phyloP scores from a whole-genome alignment of 2,113 vertebrate species.

The Tinamus guttatus region DNA sequence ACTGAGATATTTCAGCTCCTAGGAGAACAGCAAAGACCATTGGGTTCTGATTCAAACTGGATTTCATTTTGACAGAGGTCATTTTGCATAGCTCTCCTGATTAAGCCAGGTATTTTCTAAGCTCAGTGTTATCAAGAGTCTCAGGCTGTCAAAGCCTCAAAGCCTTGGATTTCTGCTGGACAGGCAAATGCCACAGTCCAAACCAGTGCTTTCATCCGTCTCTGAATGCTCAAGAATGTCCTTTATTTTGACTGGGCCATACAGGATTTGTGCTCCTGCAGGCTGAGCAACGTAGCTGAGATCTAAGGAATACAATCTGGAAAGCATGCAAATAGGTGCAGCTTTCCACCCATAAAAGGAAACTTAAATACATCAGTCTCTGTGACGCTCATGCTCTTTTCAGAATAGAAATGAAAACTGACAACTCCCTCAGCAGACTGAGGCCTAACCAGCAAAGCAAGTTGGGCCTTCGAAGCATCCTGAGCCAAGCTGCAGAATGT shows the following conservation, averaged over 20 bases:
- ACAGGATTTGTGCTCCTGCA: not conserved
- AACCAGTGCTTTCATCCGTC: not conserved
- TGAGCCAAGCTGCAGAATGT: accelerated
- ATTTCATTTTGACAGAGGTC: not conserved
- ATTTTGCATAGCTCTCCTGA: not conserved
- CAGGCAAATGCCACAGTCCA: not conserved
- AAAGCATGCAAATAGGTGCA: not conserved
- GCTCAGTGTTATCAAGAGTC: not conserved
- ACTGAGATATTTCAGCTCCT: not conserved
- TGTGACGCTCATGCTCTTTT: not conserved
- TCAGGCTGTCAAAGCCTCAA: not conserved
- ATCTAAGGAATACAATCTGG: accelerated
- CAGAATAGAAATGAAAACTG: not conserved
- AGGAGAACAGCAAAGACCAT: not conserved
- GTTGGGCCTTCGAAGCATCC: not conserved
- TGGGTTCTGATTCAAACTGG: not conserved
- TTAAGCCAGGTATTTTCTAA: not conserved
- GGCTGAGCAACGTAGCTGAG: not conserved
- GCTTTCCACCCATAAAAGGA: not conserved
- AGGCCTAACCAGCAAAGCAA: not conserved
- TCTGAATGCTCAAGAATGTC: not conserved
- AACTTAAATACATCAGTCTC: not conserved
- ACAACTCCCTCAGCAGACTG: not conserved
- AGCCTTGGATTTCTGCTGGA: not conserved
- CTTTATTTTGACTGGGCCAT: not conserved